A percentile compares a stretch with the other conserved stretches of the same genome.
Evolutionary conservation across 2,888 invertebrate genomes (phyloP).

Genomic region (Cerceris ruficornis): DNA sequence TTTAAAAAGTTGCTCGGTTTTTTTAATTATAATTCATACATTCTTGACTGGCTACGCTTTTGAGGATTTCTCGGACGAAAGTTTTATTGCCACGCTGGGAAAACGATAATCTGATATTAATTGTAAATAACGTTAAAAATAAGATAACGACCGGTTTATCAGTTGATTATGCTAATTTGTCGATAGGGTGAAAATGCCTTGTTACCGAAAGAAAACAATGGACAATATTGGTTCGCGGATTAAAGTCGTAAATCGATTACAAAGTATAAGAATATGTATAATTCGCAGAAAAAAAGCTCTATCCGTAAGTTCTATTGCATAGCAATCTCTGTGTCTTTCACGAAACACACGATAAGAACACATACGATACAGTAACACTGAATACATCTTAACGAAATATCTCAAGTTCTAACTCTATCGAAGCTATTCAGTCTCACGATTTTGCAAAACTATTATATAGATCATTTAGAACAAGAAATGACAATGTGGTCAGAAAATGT

Average conservation of each 20-base stretch:
- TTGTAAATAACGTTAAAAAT: constrained; percentile 61
- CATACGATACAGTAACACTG: too few relatives aligned
- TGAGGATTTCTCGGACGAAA: constrained; percentile 34
- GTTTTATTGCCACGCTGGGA: constrained; percentile 46
- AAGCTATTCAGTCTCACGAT: constrained; percentile 17
- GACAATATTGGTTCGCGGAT: constrained; percentile 19
- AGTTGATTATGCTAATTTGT: constrained; percentile 50
- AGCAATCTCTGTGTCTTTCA: not conserved
- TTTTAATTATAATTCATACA: constrained; percentile 35
- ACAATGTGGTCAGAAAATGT: constrained; percentile 5
- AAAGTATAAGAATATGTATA: constrained; percentile 14
- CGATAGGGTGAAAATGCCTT: constrained; percentile 41
- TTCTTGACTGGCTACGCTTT: constrained; percentile 41
- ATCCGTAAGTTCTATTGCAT: constrained; percentile 15
- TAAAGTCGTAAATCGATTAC: constrained; percentile 9
- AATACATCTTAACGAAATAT: constrained; percentile 12
- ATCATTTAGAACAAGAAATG: constrained; percentile 5
- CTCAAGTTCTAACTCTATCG: constrained; percentile 11
- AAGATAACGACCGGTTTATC: constrained; percentile 43
- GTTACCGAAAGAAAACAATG: constrained; percentile 29
- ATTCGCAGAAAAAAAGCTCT: not conserved
- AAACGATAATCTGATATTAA: constrained; percentile 55
- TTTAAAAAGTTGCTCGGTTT: constrained; percentile 31
- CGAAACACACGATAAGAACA: too few relatives aligned
- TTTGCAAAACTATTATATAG: constrained; percentile 11